Evolutionary conservation across 2,888 invertebrate species (phyloP).

Genomic region (Dascillus cervinus): DNA sequence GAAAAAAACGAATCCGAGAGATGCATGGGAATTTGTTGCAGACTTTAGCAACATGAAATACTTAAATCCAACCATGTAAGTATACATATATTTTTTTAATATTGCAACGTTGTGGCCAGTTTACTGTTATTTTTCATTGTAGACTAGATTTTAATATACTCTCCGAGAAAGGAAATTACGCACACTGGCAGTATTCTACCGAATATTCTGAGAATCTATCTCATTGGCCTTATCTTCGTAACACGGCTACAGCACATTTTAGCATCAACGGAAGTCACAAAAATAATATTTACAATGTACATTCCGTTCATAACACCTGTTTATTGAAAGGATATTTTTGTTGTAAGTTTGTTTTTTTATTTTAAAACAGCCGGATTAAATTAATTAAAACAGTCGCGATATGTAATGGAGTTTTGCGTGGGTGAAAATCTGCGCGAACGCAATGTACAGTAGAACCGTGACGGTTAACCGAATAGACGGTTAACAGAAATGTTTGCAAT

Average conservation of each 20-base stretch:
- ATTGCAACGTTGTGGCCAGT: too few species aligned
- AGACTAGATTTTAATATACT: slow-evolving; percentile 56
- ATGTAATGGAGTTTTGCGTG: too few species aligned
- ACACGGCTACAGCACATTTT: slow-evolving; percentile 51
- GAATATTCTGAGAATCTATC: slow-evolving; percentile 57
- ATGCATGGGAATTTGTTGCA: slow-evolving; percentile 66
- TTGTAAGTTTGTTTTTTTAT: too few species aligned
- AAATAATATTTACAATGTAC: slow-evolving; percentile 47
- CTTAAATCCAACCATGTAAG: slow-evolving; percentile 67
- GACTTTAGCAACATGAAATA: slow-evolving; percentile 66
- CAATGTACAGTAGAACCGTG: too few species aligned
- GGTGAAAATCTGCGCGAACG: too few species aligned
- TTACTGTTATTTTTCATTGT: too few species aligned
- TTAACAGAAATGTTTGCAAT: too few species aligned
- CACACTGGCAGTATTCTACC: slow-evolving; percentile 63
- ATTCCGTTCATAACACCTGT: slow-evolving; percentile 57
- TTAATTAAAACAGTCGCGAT: too few species aligned
- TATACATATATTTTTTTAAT: slow-evolving; percentile 18
- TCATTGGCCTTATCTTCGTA: slow-evolving; percentile 55
- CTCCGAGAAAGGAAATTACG: slow-evolving; percentile 56
- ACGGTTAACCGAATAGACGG: too few species aligned
- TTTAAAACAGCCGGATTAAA: too few species aligned
- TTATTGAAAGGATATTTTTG: slow-evolving; percentile 51
- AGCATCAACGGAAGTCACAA: slow-evolving; percentile 46
- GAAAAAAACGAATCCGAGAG: slow-evolving; percentile 48